phyloP scores from a whole-genome alignment of 2,888 invertebrate species.

The Mechanitis messenoides region DNA sequence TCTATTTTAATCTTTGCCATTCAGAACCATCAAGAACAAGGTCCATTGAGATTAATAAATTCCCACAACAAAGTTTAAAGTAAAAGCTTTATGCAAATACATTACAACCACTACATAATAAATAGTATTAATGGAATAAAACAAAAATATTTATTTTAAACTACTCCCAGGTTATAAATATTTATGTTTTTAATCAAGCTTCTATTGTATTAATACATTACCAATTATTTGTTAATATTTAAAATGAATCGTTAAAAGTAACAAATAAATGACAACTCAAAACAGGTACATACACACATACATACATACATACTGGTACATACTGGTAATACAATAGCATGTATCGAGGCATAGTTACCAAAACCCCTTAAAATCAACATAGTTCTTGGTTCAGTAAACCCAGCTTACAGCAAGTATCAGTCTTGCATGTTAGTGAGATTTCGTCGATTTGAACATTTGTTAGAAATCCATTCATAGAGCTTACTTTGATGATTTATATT shows the following conservation, averaged over 20 bases:
- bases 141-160: too few relatives aligned
- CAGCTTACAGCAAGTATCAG: too few relatives aligned
- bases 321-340: conserved; percentile 18
- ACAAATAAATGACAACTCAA: too few relatives aligned
- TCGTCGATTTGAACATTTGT: too few relatives aligned
- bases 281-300: neutral
- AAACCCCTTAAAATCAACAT: conserved; percentile 26
- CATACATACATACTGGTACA: conserved; percentile 9
- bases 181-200: too few relatives aligned
- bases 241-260: too few relatives aligned
- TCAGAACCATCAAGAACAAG: neutral
- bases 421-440: too few relatives aligned
- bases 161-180: too few relatives aligned
- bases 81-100: conserved; percentile 2
- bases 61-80: neutral
- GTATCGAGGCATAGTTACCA: conserved; percentile 22
- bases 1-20: neutral
- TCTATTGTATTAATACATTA: too few relatives aligned
- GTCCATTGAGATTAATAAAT: neutral
- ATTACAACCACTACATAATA: neutral
- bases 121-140: neutral
- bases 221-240: too few relatives aligned
- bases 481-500: too few relatives aligned
- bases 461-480: too few relatives aligned
- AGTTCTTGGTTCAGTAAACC: conserved; percentile 19